These are phyloP conservation scores for Cylloceria caligata DNA, from an alignment of 2,888 invertebrate genomes.

Conservation along the genomic window DNA sequence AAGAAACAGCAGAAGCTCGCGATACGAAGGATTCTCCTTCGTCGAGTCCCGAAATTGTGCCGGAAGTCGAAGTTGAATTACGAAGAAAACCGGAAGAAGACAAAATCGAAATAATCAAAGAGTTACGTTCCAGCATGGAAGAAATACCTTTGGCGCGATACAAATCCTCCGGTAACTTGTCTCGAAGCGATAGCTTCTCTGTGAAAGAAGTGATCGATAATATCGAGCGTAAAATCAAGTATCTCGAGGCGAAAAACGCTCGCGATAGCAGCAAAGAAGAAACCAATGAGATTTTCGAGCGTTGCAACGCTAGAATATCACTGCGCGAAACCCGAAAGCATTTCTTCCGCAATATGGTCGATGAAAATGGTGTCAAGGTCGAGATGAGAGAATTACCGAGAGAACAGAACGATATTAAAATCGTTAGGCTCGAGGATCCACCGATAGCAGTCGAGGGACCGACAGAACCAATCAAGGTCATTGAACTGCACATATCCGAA, in stretches of 20 bases:
- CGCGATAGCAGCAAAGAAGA: conserved; percentile 60
- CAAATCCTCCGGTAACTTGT: conserved; percentile 70
- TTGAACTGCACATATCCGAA: conserved; percentile 86
- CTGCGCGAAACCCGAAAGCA: conserved; percentile 77
- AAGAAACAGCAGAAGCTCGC: conserved; percentile 74
- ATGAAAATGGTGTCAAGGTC: conserved; percentile 73
- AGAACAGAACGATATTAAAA: conserved; percentile 78
- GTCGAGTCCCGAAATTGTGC: conserved; percentile 69
- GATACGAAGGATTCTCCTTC: background rate
- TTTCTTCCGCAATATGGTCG: conserved; percentile 78
- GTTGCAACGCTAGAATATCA: conserved; percentile 70
- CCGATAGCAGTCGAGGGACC: conserved; percentile 71
- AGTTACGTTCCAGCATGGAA: conserved; percentile 75
- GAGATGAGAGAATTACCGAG: conserved; percentile 79
- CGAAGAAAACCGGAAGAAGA: conserved; percentile 83
- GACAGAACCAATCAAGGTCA: conserved; percentile 80
- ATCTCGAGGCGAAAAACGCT: conserved; percentile 74
- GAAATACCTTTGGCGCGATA: conserved; percentile 48
- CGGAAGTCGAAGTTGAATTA: conserved; percentile 85
- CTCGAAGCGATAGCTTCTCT: conserved; percentile 78
- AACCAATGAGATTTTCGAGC: conserved; percentile 45
- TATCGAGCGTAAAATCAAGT: conserved; percentile 80
- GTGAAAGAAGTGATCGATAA: conserved; percentile 82
- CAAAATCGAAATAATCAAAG: conserved; percentile 85
- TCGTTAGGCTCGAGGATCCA: conserved; percentile 78